Conservation (phyloP, 2,113 vertebrate species). For the Chloropsis hardwickii region DNA sequence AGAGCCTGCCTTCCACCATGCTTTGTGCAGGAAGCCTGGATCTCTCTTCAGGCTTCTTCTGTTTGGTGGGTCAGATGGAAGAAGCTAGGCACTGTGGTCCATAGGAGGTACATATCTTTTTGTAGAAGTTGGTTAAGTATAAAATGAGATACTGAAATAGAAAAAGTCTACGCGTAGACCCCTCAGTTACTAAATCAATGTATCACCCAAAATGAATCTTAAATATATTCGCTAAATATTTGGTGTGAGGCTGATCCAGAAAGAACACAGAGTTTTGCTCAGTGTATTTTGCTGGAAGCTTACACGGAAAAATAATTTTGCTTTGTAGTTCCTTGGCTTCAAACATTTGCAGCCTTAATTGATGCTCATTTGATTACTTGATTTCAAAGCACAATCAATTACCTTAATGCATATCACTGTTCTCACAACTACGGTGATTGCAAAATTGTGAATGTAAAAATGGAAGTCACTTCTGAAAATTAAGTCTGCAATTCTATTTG, state of each 20-base stretch:
- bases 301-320: neutral
- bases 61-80: neutral
- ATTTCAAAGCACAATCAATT: conserved; percentile 62
- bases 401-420: conserved; percentile 52
- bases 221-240: neutral
- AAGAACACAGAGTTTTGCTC: neutral
- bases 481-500: conserved; percentile 18
- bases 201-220: neutral
- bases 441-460: conserved; percentile 57
- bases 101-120: neutral
- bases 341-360: conserved; percentile 49
- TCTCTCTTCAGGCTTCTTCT: neutral
- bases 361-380: conserved; percentile 61
- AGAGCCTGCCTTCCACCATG: neutral
- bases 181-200: neutral
- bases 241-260: neutral
- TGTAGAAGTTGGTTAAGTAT: neutral
- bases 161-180: neutral
- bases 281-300: neutral
- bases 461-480: conserved; percentile 59
- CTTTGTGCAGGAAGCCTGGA: neutral
- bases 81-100: neutral
- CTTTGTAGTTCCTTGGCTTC: neutral
- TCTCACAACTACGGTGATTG: conserved; percentile 39
- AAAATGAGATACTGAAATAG: neutral